Evolutionary conservation across 2,113 vertebrate genomes (phyloP).

Genomic region (Sebastes schlegelii): DNA sequence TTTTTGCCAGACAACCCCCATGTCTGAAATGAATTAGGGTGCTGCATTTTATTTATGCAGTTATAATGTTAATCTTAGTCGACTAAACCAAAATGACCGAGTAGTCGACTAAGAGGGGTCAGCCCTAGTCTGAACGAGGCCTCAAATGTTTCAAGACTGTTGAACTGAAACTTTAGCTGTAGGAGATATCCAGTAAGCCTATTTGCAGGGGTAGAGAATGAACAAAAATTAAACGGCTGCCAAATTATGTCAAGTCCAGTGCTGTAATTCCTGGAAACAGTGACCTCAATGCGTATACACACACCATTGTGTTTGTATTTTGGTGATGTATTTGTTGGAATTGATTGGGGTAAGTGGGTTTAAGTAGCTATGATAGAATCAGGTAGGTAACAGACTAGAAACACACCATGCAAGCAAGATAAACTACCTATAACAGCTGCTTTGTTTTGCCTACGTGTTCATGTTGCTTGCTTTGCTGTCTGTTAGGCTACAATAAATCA

Average conservation of each 20-base stretch:
- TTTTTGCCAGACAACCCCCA: background rate
- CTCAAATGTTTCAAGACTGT: background rate
- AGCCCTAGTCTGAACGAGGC: background rate
- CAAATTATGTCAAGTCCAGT: background rate
- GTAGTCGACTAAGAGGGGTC: no score
- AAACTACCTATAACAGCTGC: background rate
- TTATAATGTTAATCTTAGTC: background rate
- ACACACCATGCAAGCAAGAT: background rate
- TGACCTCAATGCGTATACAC: background rate
- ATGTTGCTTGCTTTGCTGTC: background rate
- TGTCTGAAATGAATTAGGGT: background rate
- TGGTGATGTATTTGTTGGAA: background rate
- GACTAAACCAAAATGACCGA: no score
- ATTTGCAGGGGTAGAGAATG: no score
- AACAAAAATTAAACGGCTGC: background rate
- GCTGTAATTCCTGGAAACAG: background rate
- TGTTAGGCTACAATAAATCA: conserved; percentile 2
- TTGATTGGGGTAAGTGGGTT: background rate
- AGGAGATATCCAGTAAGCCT: background rate
- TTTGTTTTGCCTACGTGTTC: background rate
- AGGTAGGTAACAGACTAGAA: background rate
- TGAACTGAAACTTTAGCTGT: background rate
- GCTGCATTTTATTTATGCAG: background rate
- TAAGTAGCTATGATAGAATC: background rate
- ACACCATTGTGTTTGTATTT: background rate